Evolutionary conservation across 2,113 vertebrate species (phyloP), one percentile per base, ranked within the genome.

Genomic region (Cyphomyrus plagiostoma): DNA sequence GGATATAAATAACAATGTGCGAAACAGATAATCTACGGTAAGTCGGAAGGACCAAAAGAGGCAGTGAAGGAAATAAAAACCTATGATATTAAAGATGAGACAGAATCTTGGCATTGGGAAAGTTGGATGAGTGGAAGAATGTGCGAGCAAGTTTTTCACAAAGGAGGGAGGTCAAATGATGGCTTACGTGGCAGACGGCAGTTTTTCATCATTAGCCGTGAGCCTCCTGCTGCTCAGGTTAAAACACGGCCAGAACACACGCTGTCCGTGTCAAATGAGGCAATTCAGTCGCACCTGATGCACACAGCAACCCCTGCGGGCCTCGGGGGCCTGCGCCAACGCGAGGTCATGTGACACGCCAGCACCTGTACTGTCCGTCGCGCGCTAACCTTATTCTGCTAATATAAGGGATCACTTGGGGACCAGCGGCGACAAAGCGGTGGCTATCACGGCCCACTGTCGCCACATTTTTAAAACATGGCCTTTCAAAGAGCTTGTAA

Each of bases 181-280:
- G 88, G 89, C 91, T 90, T 92, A 90, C 90, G 90, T 90, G 89
- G 89, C 90, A 90, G 91, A 91, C 89, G 91, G 86, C 92, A 89
- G 91, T 93, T 92, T 93, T 91, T 91, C 91, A 91, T 93, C 92
- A 92, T 93, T 93, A 93, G 91, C 45, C 89, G 52, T 48, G 84
- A 83, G 88, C 58, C 89, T 92, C 92, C 92, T 92, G 91, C 92
- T 91, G 93, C 89, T 92, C 90, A 90, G 92, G 93, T 93, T 91
- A 93, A 52, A 89, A 92, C 92, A 92, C 89, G 91, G 92, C 92
- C 92, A 92, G 91, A 92, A 92, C 91, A 84, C 93, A 92, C 90
- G 92, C 93, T 93, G 93, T 89, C 93, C 91, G 91, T 93, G 92
- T 93, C 92, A 92, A 93, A 93, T 93, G 93, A 93, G 92, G 89